Base-by-base conservation (phyloP, 2,113 vertebrate species). In the Sterna hirundo region DNA sequence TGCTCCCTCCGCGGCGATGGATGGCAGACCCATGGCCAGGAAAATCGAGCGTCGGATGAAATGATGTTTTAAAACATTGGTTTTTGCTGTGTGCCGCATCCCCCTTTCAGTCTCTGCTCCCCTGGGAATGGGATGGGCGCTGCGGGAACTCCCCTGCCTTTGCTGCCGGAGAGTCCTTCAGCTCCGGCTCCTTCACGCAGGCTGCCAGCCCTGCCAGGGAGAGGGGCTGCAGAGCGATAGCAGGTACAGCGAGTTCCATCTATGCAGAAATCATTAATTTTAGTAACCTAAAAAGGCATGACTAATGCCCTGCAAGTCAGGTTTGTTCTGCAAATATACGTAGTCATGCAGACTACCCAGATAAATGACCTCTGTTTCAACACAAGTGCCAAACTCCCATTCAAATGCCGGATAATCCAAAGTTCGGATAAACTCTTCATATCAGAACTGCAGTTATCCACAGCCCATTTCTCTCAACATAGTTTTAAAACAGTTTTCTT, bases 61-160 rank as follows among this genome's bases (percentile, higher is more conserved):
- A 47, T 1, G 5, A 15, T 16, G 1, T 6, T 72, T 58, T 18
- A 26, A 66, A 36, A 11, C 15, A 9, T 1, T 2, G 10, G 15
- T 1, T 42, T 42, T n/a, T 29, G 18, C 15, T 9, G 32, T 1
- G 8, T 4, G 8, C 16, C 2, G 26, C 36, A 9, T 26, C 36
- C 61, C 61, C 36, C 58, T 60, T 23, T 23, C 34, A 13, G 22
- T 60, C 47, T 22, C 47, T 11, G 34, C 21, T 76, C 14, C 54
- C 62, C 20, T 3, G 26, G 65, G 20, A 42, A 18, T 0, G 46
- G 44, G 51, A 6, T 5, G 54, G 54, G 46, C 23, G 6, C n/a
- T 3, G 11, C 4, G 4, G 34, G 47, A 36, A 25, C 4, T 2
- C 21, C 61, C n/a, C 7, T 13, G 8, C 36, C 71, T 22, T 27